Evolutionary conservation across 2,888 invertebrate species (phyloP).

Genomic region (Megastigmus dorsalis): DNA sequence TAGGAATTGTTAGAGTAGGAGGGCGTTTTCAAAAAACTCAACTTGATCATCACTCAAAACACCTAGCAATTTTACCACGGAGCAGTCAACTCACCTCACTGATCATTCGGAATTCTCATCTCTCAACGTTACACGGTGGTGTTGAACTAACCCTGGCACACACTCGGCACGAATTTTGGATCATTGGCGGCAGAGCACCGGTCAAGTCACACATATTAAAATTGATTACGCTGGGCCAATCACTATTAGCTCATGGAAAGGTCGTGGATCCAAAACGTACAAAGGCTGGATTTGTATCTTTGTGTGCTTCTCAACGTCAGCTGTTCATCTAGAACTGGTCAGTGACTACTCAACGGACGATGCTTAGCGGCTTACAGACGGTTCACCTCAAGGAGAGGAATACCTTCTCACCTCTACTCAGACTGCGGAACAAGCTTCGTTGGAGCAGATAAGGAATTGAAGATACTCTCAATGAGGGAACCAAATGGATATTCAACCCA

Average conservation of each 20-base stretch:
- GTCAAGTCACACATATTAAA: not conserved
- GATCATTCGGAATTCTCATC: not conserved
- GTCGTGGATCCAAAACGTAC: not conserved
- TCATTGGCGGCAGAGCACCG: not conserved
- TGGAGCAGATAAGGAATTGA: no score
- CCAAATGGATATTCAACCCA: no score
- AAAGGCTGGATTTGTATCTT: slow-evolving; percentile 48
- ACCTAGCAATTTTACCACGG: not conserved
- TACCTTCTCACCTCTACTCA: not conserved
- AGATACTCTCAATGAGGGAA: no score
- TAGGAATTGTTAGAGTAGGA: not conserved
- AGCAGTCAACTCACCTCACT: not conserved
- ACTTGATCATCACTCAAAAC: not conserved
- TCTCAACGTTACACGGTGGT: not conserved
- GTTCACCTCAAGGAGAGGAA: not conserved
- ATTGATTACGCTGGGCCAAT: slow-evolving; percentile 39
- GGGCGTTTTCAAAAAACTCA: not conserved
- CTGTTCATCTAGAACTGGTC: slow-evolving; percentile 13
- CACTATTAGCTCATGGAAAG: not conserved
- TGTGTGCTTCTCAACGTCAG: slow-evolving; percentile 22
- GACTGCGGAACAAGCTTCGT: not conserved
- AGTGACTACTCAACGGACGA: slow-evolving; percentile 14
- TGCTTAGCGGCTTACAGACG: not conserved
- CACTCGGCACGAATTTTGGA: not conserved
- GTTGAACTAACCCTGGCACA: not conserved